phyloP scores from a whole-genome alignment of 37 sponge, comb jelly and placozoan species.

The Spongia lamella region DNA sequence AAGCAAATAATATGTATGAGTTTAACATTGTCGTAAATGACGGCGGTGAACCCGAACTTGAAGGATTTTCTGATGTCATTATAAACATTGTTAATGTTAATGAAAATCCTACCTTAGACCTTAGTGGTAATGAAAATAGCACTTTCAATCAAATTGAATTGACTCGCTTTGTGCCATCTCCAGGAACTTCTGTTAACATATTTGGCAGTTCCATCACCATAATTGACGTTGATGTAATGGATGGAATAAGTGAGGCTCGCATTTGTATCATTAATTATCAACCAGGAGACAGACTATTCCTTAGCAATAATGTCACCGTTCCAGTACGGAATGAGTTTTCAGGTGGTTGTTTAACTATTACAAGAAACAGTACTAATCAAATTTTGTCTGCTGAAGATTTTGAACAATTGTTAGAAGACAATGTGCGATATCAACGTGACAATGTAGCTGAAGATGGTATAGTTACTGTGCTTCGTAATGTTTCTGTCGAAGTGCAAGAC shows the following conservation, averaged over 20 bases:
- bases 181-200: constrained; percentile 7
- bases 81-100: constrained; percentile 34
- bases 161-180: constrained; percentile 14
- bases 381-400: background rate
- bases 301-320: constrained; percentile 33
- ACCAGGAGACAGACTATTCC: background rate
- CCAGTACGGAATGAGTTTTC: background rate
- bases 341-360: background rate
- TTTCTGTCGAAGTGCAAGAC: constrained; percentile 41
- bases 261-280: constrained; percentile 42
- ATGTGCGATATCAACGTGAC: constrained; percentile 29
- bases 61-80: constrained; percentile 26
- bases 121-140: constrained; percentile 24
- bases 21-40: constrained; percentile 40
- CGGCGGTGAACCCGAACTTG: constrained; percentile 6
- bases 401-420: constrained; percentile 17
- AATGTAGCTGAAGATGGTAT: background rate
- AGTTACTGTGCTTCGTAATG: constrained; percentile 13
- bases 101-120: constrained; percentile 36
- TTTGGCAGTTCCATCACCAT: constrained; percentile 20
- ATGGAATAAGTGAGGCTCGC: constrained; percentile 24
- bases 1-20: constrained; percentile 2
- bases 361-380: constrained; percentile 21
- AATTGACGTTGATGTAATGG: constrained; percentile 54
- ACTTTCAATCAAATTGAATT: constrained; percentile 14